Evolutionary conservation across 2,113 vertebrate species (phyloP).

Genomic region (Stegastes partitus): DNA sequence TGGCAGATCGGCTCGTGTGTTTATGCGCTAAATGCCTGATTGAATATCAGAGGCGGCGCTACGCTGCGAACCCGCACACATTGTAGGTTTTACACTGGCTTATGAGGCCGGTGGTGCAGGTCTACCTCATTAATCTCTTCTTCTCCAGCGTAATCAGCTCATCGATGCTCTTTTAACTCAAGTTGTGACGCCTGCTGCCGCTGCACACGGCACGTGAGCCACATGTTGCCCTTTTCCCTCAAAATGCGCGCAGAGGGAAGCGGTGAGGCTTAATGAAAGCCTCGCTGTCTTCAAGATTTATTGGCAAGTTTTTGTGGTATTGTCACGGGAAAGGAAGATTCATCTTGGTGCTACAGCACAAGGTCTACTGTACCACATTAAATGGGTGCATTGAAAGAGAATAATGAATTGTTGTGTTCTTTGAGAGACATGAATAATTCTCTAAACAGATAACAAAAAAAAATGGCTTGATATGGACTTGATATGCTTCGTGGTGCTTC

Average conservation of each 20-base stretch:
- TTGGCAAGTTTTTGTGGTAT: constrained; percentile 1
- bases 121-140: constrained; percentile 26
- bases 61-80: background rate
- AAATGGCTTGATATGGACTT: background rate
- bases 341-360: background rate
- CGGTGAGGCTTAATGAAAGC: background rate
- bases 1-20: constrained; percentile 3
- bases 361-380: background rate
- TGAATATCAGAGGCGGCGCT: constrained; percentile 27
- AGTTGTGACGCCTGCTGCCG: background rate
- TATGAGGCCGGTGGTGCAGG: background rate
- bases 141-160: background rate
- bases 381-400: constrained; percentile 22
- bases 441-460: constrained; percentile 34
- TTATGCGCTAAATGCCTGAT: constrained; percentile 20
- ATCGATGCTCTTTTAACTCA: constrained; percentile 9
- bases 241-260: background rate
- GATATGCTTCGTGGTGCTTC: constrained; percentile 27
- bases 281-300: background rate
- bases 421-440: constrained; percentile 65
- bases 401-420: constrained; percentile 40
- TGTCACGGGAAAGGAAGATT: background rate
- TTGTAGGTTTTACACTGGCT: constrained; percentile 28
- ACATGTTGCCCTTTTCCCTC: constrained; percentile 24
- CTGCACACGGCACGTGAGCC: background rate